Conservation (phyloP, 1,140 invertebrate species). For the Hyphantria cunea region DNA sequence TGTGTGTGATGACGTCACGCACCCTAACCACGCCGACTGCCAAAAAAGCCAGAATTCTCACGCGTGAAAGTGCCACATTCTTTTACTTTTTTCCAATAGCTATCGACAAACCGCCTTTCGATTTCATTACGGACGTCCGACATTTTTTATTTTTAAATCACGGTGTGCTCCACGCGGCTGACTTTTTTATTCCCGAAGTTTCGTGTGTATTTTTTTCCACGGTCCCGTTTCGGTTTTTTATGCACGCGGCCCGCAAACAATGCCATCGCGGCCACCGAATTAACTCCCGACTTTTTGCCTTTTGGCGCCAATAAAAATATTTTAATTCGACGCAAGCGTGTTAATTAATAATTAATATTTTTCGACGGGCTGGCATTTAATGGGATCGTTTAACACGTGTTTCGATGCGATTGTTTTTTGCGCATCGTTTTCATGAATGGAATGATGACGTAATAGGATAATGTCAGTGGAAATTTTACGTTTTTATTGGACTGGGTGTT, state of each 20-base stretch:
- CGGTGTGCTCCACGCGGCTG: slow-evolving; percentile 65
- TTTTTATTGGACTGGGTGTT: slow-evolving; percentile 77
- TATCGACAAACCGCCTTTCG: slow-evolving; percentile 80
- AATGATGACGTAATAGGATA: slow-evolving; percentile 81
- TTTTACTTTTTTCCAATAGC: slow-evolving; percentile 79
- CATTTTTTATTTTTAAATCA: slow-evolving; percentile 81
- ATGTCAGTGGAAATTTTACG: slow-evolving; percentile 79
- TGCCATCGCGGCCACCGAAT: slow-evolving; percentile 75
- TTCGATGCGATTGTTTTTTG: slow-evolving; percentile 75
- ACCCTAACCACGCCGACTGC: slow-evolving; percentile 43
- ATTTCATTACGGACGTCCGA: slow-evolving; percentile 79
- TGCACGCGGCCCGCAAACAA: slow-evolving; percentile 76
- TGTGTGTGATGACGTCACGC: slow-evolving; percentile 41
- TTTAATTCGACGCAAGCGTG: slow-evolving; percentile 73
- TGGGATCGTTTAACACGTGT: slow-evolving; percentile 74
- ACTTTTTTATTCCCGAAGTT: slow-evolving; percentile 63
- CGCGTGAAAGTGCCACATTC: slow-evolving; percentile 76
- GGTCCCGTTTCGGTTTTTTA: slow-evolving; percentile 69
- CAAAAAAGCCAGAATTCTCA: slow-evolving; percentile 78
- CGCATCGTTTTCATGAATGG: slow-evolving; percentile 77
- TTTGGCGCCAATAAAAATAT: slow-evolving; percentile 79
- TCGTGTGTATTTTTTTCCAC: slow-evolving; percentile 68
- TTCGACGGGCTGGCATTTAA: slow-evolving; percentile 68
- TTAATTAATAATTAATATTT: slow-evolving; percentile 82
- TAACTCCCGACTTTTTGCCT: slow-evolving; percentile 77